Evolutionary conservation across 2,113 vertebrate species (phyloP).

Genomic region (Glaucidium brasilianum): DNA sequence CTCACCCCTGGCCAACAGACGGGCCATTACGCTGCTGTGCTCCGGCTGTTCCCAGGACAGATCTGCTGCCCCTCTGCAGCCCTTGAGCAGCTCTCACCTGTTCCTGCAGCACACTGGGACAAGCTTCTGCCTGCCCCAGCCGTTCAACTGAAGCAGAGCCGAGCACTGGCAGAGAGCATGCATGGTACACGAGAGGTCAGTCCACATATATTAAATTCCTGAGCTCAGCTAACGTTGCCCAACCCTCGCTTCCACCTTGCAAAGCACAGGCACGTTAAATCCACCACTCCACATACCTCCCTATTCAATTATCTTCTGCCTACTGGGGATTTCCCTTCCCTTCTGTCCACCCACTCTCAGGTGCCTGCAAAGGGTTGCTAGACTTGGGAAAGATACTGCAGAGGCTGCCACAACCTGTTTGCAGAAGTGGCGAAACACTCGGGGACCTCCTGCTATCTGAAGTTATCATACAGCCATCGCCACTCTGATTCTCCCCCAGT

Average conservation of each 20-base stretch:
- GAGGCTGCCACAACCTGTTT: neutral
- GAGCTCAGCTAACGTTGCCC: neutral
- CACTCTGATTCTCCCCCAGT: neutral
- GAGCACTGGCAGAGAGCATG: neutral
- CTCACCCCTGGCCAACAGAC: neutral
- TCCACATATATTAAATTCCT: neutral
- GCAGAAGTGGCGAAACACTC: neutral
- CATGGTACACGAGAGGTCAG: rapidly evolving
- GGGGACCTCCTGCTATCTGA: neutral
- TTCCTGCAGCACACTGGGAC: neutral
- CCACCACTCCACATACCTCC: rapidly evolving
- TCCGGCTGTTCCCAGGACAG: neutral
- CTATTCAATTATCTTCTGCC: neutral
- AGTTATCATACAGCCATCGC: neutral
- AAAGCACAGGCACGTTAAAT: neutral
- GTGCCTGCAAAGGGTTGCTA: neutral
- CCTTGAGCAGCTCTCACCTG: neutral
- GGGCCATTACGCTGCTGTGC: neutral
- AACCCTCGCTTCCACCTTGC: neutral
- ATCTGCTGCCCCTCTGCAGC: neutral
- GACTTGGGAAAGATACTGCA: too few species aligned
- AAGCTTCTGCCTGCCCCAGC: neutral
- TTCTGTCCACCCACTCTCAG: neutral
- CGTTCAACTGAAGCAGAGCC: neutral
- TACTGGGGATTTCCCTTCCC: neutral